phyloP scores from a whole-genome alignment of 1,140 invertebrate species.

The Atta cephalotes region DNA sequence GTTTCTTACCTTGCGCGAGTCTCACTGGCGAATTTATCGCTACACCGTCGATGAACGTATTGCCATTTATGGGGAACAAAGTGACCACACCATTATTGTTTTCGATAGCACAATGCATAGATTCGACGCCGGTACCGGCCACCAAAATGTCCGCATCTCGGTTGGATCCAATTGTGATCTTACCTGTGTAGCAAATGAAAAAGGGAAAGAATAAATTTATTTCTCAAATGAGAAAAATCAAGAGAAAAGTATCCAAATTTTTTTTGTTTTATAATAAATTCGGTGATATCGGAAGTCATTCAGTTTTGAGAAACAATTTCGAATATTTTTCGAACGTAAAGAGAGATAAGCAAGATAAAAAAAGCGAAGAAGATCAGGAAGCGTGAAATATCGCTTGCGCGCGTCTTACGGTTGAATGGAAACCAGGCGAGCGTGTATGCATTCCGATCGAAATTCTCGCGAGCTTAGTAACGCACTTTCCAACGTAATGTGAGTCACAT shows the following conservation, averaged over 20 bases:
- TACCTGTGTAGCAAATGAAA: conserved; percentile 87
- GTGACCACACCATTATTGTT: conserved; percentile 93
- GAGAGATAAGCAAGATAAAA: not conserved
- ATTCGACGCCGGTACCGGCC: conserved; percentile 92
- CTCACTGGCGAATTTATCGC: conserved; percentile 89
- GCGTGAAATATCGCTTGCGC: conserved; percentile 44
- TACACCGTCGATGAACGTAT: conserved; percentile 90
- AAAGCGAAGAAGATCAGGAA: conserved; percentile 38
- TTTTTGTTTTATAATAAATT: not conserved
- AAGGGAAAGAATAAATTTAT: conserved; percentile 14
- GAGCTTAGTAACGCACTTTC: conserved; percentile 50
- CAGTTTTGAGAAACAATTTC: not conserved
- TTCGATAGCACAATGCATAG: conserved; percentile 94
- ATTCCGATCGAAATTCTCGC: conserved; percentile 60
- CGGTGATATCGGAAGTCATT: not conserved
- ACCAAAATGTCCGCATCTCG: conserved; percentile 92
- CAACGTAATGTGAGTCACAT: conserved; percentile 39
- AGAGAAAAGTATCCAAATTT: not conserved
- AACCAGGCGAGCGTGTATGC: conserved; percentile 33
- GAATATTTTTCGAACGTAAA: not conserved
- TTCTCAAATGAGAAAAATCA: not conserved
- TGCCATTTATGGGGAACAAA: conserved; percentile 91
- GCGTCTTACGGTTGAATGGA: conserved; percentile 51
- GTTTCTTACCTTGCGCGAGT: conserved; percentile 91
- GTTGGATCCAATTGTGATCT: conserved; percentile 91